Base-by-base conservation (phyloP, 2,797 vertebrate genomes). In the Kryptolebias ocellatus region DNA sequence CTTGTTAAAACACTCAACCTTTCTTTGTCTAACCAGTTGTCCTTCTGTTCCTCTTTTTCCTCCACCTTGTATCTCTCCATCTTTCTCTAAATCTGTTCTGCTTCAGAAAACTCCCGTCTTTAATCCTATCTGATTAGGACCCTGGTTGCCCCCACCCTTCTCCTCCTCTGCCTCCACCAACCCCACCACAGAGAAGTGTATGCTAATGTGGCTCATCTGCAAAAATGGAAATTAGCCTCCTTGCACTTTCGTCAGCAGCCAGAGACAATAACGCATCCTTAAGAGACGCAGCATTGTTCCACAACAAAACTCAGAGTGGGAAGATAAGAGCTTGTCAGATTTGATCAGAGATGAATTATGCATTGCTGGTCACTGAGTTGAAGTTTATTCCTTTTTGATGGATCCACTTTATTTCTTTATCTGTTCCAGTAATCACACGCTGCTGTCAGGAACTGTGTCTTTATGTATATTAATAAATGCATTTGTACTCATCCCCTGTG, bases 81-180 rank as follows among this genome's bases (percentile, higher is more conserved):
- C 77, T 85, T 65, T 84, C 17, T 63, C 57, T 80, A 80, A 88
- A 85, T 84, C 79, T 83, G 79, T 86, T 87, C 80, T 73, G 83
- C 89, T 90, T 78, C 56, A 44, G 52, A 37, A 5, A 64, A 75
- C 67, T 65, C 74, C 69, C 61, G 75, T 78, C 81, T 87, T 87
- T 89, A 91, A 90, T 89, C 84, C 87, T 74, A 84, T 87, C 89
- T 87, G 88, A 90, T 86, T 79, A 88, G 84, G 67, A 84, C 70
- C 81, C 82, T 49, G 55, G 86, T 74, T 68, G 64, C 37, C 42
- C n/a, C 58, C 51, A 18, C 10, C 37, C 9, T 10, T 10, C 9
- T 39, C 37, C 37, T 39, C 10, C 37, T 39, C 24, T 18, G 18
- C n/a, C 8, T 20, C 47, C 49, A 12, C 78, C 51, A 56, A 57